A percentile compares a stretch with the other conserved stretches of the same genome.
Evolutionary conservation across 2,113 vertebrate genomes (phyloP).

Genomic region (Pterocles gutturalis): DNA sequence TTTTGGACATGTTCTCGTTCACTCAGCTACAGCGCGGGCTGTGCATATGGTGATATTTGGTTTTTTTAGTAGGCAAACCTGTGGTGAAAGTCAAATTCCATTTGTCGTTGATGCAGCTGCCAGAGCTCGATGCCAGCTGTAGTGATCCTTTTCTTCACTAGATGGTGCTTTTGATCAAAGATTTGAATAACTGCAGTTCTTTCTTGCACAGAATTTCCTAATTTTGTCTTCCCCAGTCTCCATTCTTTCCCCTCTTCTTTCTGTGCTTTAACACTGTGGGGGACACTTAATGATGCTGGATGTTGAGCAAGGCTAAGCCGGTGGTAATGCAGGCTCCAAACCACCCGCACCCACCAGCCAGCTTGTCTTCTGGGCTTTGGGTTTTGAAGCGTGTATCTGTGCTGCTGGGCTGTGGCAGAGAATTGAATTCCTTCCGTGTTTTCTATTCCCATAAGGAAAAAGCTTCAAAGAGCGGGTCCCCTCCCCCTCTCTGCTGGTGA

Average conservation of each 20-base stretch:
- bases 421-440: conserved; percentile 62
- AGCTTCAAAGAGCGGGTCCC: conserved; percentile 52
- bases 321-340: neutral
- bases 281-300: neutral
- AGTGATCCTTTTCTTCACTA: conserved; percentile 20
- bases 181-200: neutral
- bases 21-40: neutral
- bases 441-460: conserved; percentile 67
- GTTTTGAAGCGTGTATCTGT: neutral
- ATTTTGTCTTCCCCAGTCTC: conserved; percentile 20
- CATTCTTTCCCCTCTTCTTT: conserved; percentile 21
- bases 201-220: neutral
- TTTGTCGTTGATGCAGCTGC: neutral
- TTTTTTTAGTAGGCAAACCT: neutral
- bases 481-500: conserved; percentile 42
- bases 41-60: neutral
- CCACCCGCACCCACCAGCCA: neutral
- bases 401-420: conserved; percentile 34
- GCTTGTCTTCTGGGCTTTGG: neutral
- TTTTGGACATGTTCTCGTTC: neutral
- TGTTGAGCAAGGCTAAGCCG: neutral
- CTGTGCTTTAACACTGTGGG: neutral
- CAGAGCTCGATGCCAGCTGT: neutral
- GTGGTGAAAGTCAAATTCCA: neutral
- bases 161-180: conserved; percentile 58